Percentiles rank a stretch among this genome's conserved stretches.
Evolutionary conservation across 2,888 invertebrate species (phyloP).

Genomic region (Octonoba sinensis): DNA sequence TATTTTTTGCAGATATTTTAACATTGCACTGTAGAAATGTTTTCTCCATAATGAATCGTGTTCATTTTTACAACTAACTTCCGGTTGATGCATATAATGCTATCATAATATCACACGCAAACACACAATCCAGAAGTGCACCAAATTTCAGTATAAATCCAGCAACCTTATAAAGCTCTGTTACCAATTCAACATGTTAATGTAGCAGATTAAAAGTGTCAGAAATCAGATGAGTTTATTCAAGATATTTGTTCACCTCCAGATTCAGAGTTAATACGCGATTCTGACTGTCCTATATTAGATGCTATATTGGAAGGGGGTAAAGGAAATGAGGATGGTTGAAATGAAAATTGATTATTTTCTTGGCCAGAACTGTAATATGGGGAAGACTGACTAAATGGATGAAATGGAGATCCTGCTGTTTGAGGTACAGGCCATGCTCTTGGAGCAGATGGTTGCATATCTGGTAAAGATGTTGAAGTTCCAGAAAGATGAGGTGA

Average conservation of each 20-base stretch:
- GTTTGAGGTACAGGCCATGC: slow-evolving; percentile 60
- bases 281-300: slow-evolving; percentile 47
- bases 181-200: slow-evolving; percentile 14
- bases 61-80: slow-evolving; percentile 36
- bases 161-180: slow-evolving; percentile 47
- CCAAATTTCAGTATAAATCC: slow-evolving; percentile 26
- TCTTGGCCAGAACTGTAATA: slow-evolving; percentile 61
- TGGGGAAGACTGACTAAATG: slow-evolving; percentile 64
- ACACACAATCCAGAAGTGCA: slow-evolving; percentile 55
- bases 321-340: slow-evolving; percentile 55
- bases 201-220: slow-evolving; percentile 24
- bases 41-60: slow-evolving; percentile 28
- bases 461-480: slow-evolving; percentile 41
- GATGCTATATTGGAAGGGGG: slow-evolving; percentile 43
- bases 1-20: slow-evolving; percentile 30
- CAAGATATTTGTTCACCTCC: slow-evolving; percentile 40
- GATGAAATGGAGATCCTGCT: slow-evolving; percentile 59
- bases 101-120: slow-evolving; percentile 61
- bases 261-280: slow-evolving; percentile 38
- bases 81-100: slow-evolving; percentile 53
- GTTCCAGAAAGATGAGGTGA: slow-evolving; percentile 35
- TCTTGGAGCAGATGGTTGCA: slow-evolving; percentile 57
- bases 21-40: slow-evolving; percentile 22
- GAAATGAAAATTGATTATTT: slow-evolving; percentile 60
- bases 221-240: slow-evolving; percentile 49